phyloP scores from a whole-genome alignment of 2,797 vertebrate species.

The Pseudochromis fuscus region DNA sequence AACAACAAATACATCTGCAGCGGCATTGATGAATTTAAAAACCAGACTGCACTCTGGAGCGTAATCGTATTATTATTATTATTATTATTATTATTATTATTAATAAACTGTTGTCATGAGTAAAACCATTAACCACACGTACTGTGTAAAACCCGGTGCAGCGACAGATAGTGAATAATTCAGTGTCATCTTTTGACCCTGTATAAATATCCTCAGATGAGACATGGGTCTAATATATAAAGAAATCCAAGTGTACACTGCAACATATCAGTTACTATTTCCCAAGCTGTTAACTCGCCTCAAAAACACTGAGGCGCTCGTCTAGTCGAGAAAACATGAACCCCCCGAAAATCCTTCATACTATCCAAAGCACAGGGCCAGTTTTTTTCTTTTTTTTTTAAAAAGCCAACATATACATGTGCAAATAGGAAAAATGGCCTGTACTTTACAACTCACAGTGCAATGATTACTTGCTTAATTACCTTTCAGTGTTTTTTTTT shows the following conservation, averaged over 20 bases:
- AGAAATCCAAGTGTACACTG: slow-evolving; percentile 79
- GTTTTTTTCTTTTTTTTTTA: slow-evolving; percentile 58
- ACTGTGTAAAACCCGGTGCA: slow-evolving; percentile 90
- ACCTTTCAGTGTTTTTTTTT: slow-evolving; percentile 79
- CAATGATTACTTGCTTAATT: slow-evolving; percentile 88
- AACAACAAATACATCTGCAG: slow-evolving; percentile 76
- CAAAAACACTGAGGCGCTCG: slow-evolving; percentile 60
- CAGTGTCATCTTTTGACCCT: slow-evolving; percentile 95
- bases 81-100: slow-evolving; percentile 41
- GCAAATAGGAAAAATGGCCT: slow-evolving; percentile 97
- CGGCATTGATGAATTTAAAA: slow-evolving; percentile 80
- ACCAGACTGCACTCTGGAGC: slow-evolving; percentile 78
- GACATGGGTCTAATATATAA: slow-evolving; percentile 75
- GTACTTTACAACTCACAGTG: slow-evolving; percentile 99
- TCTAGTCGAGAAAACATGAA: slow-evolving; percentile 71
- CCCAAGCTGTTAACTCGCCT: slow-evolving; percentile 71
- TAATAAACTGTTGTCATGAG: slow-evolving; percentile 82
- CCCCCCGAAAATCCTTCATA: slow-evolving; percentile 92
- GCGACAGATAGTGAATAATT: slow-evolving; percentile 86
- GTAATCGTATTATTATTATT: slow-evolving; percentile 14
- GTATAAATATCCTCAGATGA: slow-evolving; percentile 86
- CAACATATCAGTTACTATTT: slow-evolving; percentile 72
- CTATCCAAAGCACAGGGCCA: slow-evolving; percentile 83
- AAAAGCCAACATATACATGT: slow-evolving; percentile 95
- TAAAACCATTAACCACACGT: slow-evolving; percentile 86